Evolutionary conservation across 1,140 invertebrate species (phyloP), one percentile per base, ranked within the genome.

Genomic region (Tetragnatha versicolor): DNA sequence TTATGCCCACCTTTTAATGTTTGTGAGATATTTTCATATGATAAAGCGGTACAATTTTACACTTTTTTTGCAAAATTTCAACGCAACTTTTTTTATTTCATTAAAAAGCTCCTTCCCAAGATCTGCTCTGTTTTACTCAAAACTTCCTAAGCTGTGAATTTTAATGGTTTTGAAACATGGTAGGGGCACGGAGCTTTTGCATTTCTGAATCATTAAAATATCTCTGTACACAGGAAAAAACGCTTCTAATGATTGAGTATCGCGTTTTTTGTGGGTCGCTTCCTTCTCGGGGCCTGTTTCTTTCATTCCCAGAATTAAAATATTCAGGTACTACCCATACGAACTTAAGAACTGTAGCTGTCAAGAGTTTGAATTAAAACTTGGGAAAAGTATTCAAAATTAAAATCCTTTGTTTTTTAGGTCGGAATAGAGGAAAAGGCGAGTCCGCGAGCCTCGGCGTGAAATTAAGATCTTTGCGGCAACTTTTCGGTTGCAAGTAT

Each of bases 121-220:
- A n/a, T n/a, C n/a, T n/a, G n/a, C n/a, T n/a, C n/a, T n/a, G n/a
- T n/a, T n/a, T n/a, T n/a, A n/a, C n/a, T n/a, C n/a, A n/a, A n/a
- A n/a, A n/a, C n/a, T n/a, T n/a, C n/a, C n/a, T n/a, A n/a, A n/a
- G n/a, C 37, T 37, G 60, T 5, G n/a, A 17, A 10, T 65, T 77
- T 65, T 66, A 77, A 65, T 77, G 73, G 42, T 63, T 77, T 77
- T 42, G 25, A 55, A 77, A 77, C 27, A 51, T 55, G 4, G 35
- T 53, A 39, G 33, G 29, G 61, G 66, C 27, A 37, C 35, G 14
- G 27, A 22, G n/a, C 27, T 75, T 77, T 77, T 77, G 60, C 73
- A 77, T 77, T 39, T 77, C 37, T 66, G 58, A 77, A 49, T 77
- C 73, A 77, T 77, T 77, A 77, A 77, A 77, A 63, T 49, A 63